Evolutionary conservation across 1,140 invertebrate species (phyloP).

Genomic region (Diplogasteroides magnus): DNA sequence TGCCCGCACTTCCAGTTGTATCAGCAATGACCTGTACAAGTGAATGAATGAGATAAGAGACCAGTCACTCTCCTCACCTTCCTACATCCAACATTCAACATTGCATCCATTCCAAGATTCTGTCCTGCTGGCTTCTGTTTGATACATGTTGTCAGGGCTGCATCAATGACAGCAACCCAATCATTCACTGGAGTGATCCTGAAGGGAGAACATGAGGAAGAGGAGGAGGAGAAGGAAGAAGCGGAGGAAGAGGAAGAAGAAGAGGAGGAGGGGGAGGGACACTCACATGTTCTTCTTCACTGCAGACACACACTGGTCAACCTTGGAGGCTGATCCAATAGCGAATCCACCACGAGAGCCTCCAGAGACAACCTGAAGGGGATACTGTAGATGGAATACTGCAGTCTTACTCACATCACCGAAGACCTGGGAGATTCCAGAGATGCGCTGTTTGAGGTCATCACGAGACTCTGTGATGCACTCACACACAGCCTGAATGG

Average conservation of each 20-base stretch:
- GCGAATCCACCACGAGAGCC: slow-evolving; percentile 30
- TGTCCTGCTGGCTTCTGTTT: slow-evolving; percentile 51
- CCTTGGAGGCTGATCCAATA: slow-evolving; percentile 41
- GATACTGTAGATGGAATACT: not conserved
- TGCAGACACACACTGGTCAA: slow-evolving; percentile 51
- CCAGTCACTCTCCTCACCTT: slow-evolving; percentile 29
- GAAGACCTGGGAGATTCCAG: slow-evolving; percentile 51
- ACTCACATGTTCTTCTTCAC: slow-evolving; percentile 53
- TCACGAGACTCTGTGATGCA: slow-evolving; percentile 53
- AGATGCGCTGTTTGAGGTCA: slow-evolving; percentile 49
- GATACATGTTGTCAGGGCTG: slow-evolving; percentile 50
- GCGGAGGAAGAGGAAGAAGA: not conserved
- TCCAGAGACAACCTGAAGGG: slow-evolving; percentile 29
- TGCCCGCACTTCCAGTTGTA: slow-evolving; percentile 46
- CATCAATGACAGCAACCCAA: slow-evolving; percentile 51
- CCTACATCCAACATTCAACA: slow-evolving; percentile 52
- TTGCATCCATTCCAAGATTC: slow-evolving; percentile 52
- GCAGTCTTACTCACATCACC: slow-evolving; percentile 33
- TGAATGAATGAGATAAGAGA: not conserved
- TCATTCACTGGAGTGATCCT: slow-evolving; percentile 53
- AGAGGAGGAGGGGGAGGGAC: not conserved
- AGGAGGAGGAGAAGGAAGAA: not conserved
- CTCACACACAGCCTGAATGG: slow-evolving; percentile 41
- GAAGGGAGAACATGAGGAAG: slow-evolving; percentile 7
- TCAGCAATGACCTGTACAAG: slow-evolving; percentile 50